Base-by-base conservation (phyloP, 2,888 invertebrate genomes). In the Agrotis exclamationis region DNA sequence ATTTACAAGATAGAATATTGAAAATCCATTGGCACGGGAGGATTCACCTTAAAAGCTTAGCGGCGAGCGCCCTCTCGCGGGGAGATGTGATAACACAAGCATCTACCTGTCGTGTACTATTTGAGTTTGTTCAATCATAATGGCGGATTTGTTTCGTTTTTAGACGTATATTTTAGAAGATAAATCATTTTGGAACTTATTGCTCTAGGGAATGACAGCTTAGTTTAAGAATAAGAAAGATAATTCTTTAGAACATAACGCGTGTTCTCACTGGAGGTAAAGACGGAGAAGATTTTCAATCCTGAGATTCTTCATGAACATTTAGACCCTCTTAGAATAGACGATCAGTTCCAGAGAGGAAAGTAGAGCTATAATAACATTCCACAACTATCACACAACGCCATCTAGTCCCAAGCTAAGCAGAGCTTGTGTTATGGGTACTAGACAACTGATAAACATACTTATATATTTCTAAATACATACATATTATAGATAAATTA, bases 1-100 rank as follows among this genome's bases (percentile, higher is more conserved):
- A 80, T 87, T 85, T 81, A 66, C 63, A 56, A 67, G 68, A 86
- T 82, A 79, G 72, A 85, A 84, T 86, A 80, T 86, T 82, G 79
- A 83, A 79, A 88, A 84, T 84, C 82, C 82, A 84, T 85, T 81
- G 80, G 73, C 70, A 20, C 65, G 66, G 68, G 68, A 63, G 59
- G 66, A 72, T 72, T 80, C 74, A 74, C 70, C 71, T 83, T 63
- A 72, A 53, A 47, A 48, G 66, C 70, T 71, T 71, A 73, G 63
- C 63, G 66, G 22, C 18, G 44, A 20, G 59, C 70, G 73, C 84
- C 63, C 66, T 70, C 70, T 74, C 5, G 63, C 56, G 67, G 53
- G 9, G 6, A 48, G 60, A 71, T 74, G 22, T 45, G 50, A 62
- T 59, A 57, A 59, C 59, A 54, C 60, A 24, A 56, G 13, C 56